Evolutionary conservation across 2,113 vertebrate genomes (phyloP).

Genomic region (Platysteira castanea): DNA sequence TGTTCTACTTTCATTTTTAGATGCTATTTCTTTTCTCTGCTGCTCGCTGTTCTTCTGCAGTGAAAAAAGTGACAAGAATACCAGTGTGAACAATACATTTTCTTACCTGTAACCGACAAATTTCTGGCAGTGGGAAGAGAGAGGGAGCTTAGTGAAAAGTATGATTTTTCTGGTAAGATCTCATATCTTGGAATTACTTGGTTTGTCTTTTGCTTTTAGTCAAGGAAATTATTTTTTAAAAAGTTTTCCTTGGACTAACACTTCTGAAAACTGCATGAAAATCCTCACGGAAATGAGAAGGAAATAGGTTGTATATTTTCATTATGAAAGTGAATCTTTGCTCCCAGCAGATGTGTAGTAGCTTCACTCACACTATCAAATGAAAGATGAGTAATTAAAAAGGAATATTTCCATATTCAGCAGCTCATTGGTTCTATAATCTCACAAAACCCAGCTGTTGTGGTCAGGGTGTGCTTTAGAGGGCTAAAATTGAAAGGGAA

Average conservation of each 20-base stretch:
- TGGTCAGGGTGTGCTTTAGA: background rate
- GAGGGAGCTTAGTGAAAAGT: background rate
- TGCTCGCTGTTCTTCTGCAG: background rate
- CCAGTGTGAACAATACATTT: background rate
- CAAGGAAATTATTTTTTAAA: background rate
- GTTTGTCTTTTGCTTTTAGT: background rate
- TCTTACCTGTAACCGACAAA: background rate
- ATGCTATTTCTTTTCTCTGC: background rate
- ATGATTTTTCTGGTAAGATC: background rate
- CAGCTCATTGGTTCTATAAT: background rate
- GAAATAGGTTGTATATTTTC: background rate
- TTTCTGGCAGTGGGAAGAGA: background rate
- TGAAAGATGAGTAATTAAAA: background rate
- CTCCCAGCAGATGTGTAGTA: background rate
- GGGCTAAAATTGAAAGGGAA: background rate
- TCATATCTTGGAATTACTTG: background rate
- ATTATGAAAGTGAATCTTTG: background rate
- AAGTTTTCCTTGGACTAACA: background rate
- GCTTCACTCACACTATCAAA: background rate
- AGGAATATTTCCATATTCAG: background rate
- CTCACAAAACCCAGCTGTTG: background rate
- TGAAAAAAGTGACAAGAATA: background rate
- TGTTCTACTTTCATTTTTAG: background rate
- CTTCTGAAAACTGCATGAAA: background rate
- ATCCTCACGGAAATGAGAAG: background rate